Conservation (phyloP, 1,140 invertebrate species). For the Drosophila obscura region DNA sequence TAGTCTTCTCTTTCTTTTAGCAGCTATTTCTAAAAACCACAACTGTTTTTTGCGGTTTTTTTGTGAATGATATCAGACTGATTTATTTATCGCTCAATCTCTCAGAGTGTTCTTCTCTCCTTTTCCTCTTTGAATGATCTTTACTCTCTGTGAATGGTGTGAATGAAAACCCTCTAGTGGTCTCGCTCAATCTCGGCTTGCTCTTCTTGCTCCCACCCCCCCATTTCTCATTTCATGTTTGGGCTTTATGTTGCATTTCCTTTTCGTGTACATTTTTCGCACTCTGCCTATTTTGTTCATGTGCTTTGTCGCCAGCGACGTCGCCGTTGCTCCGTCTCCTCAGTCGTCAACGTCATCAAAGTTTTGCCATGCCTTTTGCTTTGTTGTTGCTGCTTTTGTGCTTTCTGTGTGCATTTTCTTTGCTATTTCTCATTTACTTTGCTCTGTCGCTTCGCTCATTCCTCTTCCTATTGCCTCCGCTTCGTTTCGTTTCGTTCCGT, state of each 20-base stretch:
- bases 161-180: conserved; percentile 23
- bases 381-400: conserved; percentile 35
- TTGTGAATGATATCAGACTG: too few relatives aligned
- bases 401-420: conserved; percentile 67
- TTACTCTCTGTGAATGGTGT: too few relatives aligned
- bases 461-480: too few relatives aligned
- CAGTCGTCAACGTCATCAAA: conserved; percentile 41
- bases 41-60: too few relatives aligned
- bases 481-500: conserved; percentile 37
- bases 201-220: neutral
- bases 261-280: conserved; percentile 59
- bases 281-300: conserved; percentile 70
- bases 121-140: too few relatives aligned
- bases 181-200: conserved; percentile 7
- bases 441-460: conserved; percentile 52
- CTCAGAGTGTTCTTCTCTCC: too few relatives aligned
- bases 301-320: conserved; percentile 36
- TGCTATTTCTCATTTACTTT: conserved; percentile 73
- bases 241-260: conserved; percentile 67
- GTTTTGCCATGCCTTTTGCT: conserved; percentile 43
- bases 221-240: conserved; percentile 7
- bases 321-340: too few relatives aligned
- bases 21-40: too few relatives aligned
- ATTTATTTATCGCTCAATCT: too few relatives aligned
- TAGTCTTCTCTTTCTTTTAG: too few relatives aligned